Evolutionary conservation across 2,888 invertebrate genomes (phyloP), one percentile per base, ranked within the genome.

Genomic region (Stenurella melanura): DNA sequence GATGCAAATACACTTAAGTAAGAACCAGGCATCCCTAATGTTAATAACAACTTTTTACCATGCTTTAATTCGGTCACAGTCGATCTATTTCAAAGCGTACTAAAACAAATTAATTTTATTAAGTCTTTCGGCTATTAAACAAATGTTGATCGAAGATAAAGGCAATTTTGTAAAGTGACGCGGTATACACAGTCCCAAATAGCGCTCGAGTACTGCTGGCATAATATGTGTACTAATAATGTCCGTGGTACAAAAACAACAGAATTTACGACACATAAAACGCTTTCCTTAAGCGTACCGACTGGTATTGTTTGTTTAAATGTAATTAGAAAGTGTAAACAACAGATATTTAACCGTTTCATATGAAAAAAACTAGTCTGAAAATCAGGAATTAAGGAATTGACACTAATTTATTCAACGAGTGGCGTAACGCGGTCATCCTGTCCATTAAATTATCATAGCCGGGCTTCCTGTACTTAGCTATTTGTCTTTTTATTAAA

Each of bases 401-500:
- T 56, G 50, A n/a, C 34, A 17, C 21, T 42, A 60, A 50, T 64
- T 66, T 70, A 64, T 17, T 64, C 50, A 57, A 57, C 42, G 50
- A 38, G 19, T 77, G 71, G 67, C 30, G 60, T 67, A 74, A 74
- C 66, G 61, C 63, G 64, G 67, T 73, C 73, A 70, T 78, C 69
- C 73, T 75, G 75, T 50, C n/a, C n/a, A 56, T 75, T 77, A 77
- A 74, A 70, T 73, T 74, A 77, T 75, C 73, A 78, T 78, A 63
- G 63, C 26, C 30, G 11, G n/a, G 18, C 69, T 67, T 77, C 70
- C 74, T 74, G 74, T 26, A 19, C 56, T 71, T 72, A 67, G 71
- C 64, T 57, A 42, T 18, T 18, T 15, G 60, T 21, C 60, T 42
- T 70, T 38, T 70, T 70, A 70, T 70, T 70, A 30, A 70, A 70